Base-by-base conservation (phyloP, 2,888 invertebrate species). In the Cetonia aurata region DNA sequence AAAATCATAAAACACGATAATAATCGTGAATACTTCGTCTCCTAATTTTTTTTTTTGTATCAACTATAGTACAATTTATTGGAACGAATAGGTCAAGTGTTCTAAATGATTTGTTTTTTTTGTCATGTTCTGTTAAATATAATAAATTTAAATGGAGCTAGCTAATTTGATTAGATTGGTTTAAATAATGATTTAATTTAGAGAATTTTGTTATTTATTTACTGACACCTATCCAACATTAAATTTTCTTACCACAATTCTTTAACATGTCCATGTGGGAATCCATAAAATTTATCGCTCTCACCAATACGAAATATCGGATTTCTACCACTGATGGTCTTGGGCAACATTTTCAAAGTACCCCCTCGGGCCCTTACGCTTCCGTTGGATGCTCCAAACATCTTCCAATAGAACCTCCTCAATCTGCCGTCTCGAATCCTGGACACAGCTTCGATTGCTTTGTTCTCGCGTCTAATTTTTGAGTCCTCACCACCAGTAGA, bases 221-320 rank as follows among this genome's bases (percentile, higher is more conserved):
- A 6, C 1, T 8, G 6, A 37, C 8, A 37, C 6, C 8, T 37
- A 9, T 37, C 37, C 2, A 37, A 8, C 37, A 4, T 1, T 10
- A 37, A 9, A 4, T 37, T 37, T 10, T 37, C 60, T 52, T 10
- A 50, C 48, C 59, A 60, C 3, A 65, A 19, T 31, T 69, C 69
- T n/a, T 53, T 69, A 15, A 52, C 50, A 9, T 59, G 59, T 44
- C 57, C 67, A 46, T 13, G 6, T 19, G 55, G 31, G 62, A 68
- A 68, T 6, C 48, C 67, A 57, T 69, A 71, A 57, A 68, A 71
- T 41, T 68, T 68, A 56, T 71, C 68, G 19, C 25, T 69, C 17
- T 69, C 68, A 6, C 62, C 68, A 48, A 71, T 69, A 6, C 60
- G 55, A 57, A 71, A 71, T 48, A 71, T 60, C 3, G 71, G 25